Conservation (phyloP, 2,888 invertebrate genomes). For the Drosophila mayaguana region DNA sequence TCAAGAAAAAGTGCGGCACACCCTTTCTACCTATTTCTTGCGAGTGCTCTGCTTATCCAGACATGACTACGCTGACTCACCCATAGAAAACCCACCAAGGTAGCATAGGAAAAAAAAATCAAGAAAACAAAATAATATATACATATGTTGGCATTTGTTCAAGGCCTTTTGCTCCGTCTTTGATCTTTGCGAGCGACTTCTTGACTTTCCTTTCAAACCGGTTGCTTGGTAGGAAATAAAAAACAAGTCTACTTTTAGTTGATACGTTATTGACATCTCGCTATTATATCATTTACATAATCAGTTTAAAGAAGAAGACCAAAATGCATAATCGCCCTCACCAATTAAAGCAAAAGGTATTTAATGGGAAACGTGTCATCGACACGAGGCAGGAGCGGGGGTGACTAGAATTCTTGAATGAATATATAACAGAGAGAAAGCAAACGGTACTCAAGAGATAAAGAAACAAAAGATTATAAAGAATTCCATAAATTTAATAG, state of each 20-base stretch:
- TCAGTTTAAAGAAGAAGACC: not conserved
- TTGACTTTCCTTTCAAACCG: conserved; percentile 40
- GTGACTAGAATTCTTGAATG: not conserved
- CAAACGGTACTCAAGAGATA: conserved; percentile 10
- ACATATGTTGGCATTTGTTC: conserved; percentile 52
- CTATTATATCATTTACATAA: conserved; percentile 18
- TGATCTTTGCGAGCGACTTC: conserved; percentile 34
- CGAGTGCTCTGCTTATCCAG: not conserved
- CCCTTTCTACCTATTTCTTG: conserved; percentile 15
- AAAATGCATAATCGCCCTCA: not conserved
- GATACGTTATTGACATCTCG: conserved; percentile 27
- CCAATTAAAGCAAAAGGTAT: not conserved
- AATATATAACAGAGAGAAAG: not conserved
- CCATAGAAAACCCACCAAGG: conserved; percentile 24
- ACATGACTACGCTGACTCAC: conserved; percentile 41
- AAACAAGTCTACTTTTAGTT: conserved; percentile 23
- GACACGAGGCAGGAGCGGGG: not conserved
- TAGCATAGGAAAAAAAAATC: conserved; percentile 4
- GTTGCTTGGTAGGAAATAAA: conserved; percentile 16
- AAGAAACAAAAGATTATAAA: not conserved
- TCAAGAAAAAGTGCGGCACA: conserved; percentile 18
- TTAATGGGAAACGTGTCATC: not conserved
- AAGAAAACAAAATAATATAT: not conserved
- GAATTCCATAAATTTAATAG: not conserved
- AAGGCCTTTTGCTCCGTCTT: conserved; percentile 50